Evolutionary conservation across 1,140 invertebrate genomes (phyloP).

Genomic region (Pachypsylla venusta): DNA sequence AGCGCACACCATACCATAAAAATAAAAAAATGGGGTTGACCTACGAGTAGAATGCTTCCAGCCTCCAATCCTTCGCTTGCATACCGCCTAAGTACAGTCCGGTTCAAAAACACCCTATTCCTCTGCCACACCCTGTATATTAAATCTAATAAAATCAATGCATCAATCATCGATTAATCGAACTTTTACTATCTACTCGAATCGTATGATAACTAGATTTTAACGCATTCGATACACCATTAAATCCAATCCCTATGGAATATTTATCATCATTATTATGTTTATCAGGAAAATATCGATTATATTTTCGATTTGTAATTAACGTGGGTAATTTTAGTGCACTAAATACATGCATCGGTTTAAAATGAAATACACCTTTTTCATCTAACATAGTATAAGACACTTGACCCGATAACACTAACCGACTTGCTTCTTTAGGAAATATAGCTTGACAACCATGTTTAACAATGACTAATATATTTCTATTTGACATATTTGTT

Average conservation of each 20-base stretch:
- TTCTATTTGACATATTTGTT: slow-evolving; percentile 33
- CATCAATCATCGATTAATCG: too few relatives aligned
- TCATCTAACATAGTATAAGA: slow-evolving; percentile 62
- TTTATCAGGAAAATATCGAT: background rate
- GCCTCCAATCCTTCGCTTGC: too few relatives aligned
- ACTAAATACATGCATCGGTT: slow-evolving; percentile 54
- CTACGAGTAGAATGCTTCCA: too few relatives aligned
- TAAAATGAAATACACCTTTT: slow-evolving; percentile 56
- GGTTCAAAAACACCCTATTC: too few relatives aligned
- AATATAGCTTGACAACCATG: slow-evolving; percentile 60
- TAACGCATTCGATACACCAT: slow-evolving; percentile 3
- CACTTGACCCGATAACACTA: slow-evolving; percentile 54
- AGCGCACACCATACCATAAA: slow-evolving; percentile 26
- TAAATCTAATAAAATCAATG: too few relatives aligned
- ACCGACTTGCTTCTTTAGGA: slow-evolving; percentile 51
- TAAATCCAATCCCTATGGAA: slow-evolving; percentile 3
- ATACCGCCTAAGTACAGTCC: too few relatives aligned
- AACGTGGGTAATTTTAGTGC: slow-evolving; percentile 47
- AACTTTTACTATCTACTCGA: background rate
- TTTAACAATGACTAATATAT: slow-evolving; percentile 53
- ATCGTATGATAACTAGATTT: slow-evolving; percentile 9
- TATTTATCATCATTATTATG: background rate
- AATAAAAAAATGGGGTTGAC: too few relatives aligned
- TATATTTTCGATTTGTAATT: slow-evolving; percentile 39
- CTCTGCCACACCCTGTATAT: too few relatives aligned